A percentile compares a stretch with the other conserved stretches of the same genome.
Evolutionary conservation across 1,140 invertebrate genomes (phyloP).

Genomic region (Semibalanus balanoides): DNA sequence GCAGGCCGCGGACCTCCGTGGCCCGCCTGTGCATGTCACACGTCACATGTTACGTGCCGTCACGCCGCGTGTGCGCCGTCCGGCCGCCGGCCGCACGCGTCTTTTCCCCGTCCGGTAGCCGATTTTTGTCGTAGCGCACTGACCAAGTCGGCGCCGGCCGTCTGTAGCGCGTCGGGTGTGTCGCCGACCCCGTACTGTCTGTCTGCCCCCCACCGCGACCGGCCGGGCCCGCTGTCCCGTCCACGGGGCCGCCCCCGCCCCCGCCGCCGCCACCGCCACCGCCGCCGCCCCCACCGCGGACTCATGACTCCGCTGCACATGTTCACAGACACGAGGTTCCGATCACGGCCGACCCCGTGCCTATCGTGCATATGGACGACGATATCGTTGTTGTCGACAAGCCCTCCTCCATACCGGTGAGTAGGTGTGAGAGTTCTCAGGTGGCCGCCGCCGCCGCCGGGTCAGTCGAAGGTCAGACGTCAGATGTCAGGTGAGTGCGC

Average conservation of each 20-base stretch:
- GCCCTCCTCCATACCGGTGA: slow-evolving; percentile 93
- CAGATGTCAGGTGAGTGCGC: neutral
- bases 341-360: slow-evolving; percentile 81
- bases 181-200: neutral
- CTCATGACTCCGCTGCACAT: slow-evolving; percentile 4
- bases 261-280: too few relatives aligned
- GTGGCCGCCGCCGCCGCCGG: too few relatives aligned
- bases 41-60: neutral
- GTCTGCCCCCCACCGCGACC: too few relatives aligned
- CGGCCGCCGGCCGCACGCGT: too few relatives aligned
- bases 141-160: too few relatives aligned
- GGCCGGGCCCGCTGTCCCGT: too few relatives aligned
- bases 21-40: neutral
- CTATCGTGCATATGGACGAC: slow-evolving; percentile 92
- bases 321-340: slow-evolving; percentile 93
- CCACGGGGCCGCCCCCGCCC: too few relatives aligned
- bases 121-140: neutral
- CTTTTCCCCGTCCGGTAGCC: neutral
- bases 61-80: too few relatives aligned
- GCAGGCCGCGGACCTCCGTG: too few relatives aligned
- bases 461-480: neutral
- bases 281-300: neutral
- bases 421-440: slow-evolving; percentile 17
- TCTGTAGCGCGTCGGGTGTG: too few relatives aligned
- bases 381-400: slow-evolving; percentile 99